A percentile compares a stretch with the other conserved stretches of the same genome.
These are phyloP conservation scores for Tholera decimalis DNA, from an alignment of 2,888 invertebrate genomes.

Conservation along the genomic window DNA sequence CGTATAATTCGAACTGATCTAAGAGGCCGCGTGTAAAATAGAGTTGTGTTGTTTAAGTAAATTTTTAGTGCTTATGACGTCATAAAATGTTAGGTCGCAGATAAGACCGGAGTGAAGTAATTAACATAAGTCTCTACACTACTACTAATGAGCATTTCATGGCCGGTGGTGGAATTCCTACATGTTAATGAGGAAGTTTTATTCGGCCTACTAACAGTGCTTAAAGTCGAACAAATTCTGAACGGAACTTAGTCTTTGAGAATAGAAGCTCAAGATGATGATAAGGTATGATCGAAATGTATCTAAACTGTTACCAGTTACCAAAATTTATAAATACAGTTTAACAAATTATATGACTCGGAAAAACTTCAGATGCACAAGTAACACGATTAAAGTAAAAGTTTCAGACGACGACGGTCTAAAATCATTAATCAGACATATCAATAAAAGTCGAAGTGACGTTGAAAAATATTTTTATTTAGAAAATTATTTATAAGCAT, in stretches of 20 bases:
- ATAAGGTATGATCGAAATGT: background rate
- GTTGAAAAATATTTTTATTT: too few relatives aligned
- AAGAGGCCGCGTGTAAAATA: constrained; percentile 44
- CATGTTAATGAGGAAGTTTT: constrained; percentile 10
- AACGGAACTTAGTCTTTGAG: too few relatives aligned
- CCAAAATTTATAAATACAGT: too few relatives aligned
- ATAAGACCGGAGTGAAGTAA: constrained; percentile 45
- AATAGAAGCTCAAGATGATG: too few relatives aligned
- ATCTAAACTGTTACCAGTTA: too few relatives aligned
- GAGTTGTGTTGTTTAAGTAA: constrained; percentile 42
- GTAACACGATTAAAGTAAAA: constrained; percentile 6
- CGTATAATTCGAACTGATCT: constrained; percentile 44
- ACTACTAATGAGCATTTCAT: constrained; percentile 46
- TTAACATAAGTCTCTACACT: constrained; percentile 46
- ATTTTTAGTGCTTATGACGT: constrained; percentile 52
- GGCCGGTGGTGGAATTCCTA: constrained; percentile 20
- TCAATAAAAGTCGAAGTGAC: too few relatives aligned
- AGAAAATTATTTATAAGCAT: too few relatives aligned
- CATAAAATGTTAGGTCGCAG: constrained; percentile 44
- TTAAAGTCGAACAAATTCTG: background rate
- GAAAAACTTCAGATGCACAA: too few relatives aligned
- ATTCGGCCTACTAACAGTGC: constrained; percentile 1
- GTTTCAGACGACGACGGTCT: background rate
- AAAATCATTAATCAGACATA: constrained; percentile 20
- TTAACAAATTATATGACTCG: too few relatives aligned